phyloP scores from a whole-genome alignment of 92 coral and sea anemone genomes.

The Heteractis magnifica region DNA sequence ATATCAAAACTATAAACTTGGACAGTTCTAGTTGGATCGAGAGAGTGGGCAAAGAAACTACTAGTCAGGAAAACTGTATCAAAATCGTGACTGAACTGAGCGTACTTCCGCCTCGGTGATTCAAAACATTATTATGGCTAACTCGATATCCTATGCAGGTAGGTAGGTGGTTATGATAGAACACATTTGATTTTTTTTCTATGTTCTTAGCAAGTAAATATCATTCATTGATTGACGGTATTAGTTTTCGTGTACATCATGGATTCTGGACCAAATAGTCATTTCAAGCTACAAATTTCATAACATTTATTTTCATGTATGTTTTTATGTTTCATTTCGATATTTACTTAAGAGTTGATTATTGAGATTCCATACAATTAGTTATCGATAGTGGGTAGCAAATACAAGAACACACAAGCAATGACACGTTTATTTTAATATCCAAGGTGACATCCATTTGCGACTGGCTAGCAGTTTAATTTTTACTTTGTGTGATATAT shows the following conservation, averaged over 20 bases:
- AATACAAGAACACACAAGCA: background rate
- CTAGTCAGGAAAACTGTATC: background rate
- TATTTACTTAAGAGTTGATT: background rate
- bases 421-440: background rate
- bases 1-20: conserved; percentile 2
- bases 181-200: background rate
- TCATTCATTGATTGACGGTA: background rate
- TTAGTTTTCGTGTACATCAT: too few species aligned
- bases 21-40: background rate
- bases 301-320: background rate
- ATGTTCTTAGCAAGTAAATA: background rate
- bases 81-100: background rate
- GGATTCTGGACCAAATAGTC: too few species aligned
- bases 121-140: background rate
- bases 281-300: too few species aligned
- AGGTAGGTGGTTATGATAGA: conserved; percentile 2
- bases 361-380: background rate
- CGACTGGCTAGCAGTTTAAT: too few species aligned
- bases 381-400: background rate
- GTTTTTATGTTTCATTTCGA: background rate
- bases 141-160: background rate
- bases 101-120: background rate
- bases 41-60: background rate
- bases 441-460: background rate
- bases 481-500: background rate